phyloP scores from a whole-genome alignment of 2,888 invertebrate species.

The Aplocera efformata region DNA sequence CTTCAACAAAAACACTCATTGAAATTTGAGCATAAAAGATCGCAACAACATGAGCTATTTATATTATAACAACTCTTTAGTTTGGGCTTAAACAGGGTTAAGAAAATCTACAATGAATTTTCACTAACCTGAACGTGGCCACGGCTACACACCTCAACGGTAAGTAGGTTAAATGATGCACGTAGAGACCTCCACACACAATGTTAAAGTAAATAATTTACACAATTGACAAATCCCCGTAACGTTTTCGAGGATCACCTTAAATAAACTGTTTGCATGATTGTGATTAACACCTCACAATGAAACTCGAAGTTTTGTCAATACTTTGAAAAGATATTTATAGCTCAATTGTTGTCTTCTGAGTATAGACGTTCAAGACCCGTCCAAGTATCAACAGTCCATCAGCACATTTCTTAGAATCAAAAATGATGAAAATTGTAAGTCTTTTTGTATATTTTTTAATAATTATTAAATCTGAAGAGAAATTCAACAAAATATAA shows the following conservation, averaged over 20 bases:
- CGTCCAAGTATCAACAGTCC: slow-evolving; percentile 50
- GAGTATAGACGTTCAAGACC: slow-evolving; percentile 63
- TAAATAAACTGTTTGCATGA: slow-evolving; percentile 74
- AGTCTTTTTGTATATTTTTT: slow-evolving; percentile 36
- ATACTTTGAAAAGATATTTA: slow-evolving; percentile 68
- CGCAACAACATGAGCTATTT: too few species aligned
- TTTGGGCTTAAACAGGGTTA: too few species aligned
- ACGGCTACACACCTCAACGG: background rate
- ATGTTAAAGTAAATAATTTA: slow-evolving; percentile 58
- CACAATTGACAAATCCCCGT: slow-evolving; percentile 71
- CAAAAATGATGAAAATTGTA: slow-evolving; percentile 72
- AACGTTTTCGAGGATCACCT: slow-evolving; percentile 70
- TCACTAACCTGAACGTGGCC: background rate
- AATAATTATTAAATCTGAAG: background rate
- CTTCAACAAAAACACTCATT: too few species aligned
- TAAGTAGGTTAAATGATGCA: slow-evolving; percentile 52
- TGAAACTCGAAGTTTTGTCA: slow-evolving; percentile 72
- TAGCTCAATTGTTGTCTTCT: slow-evolving; percentile 50
- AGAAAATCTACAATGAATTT: too few species aligned
- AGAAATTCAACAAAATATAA: background rate
- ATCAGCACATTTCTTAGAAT: slow-evolving; percentile 21
- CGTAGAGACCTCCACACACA: slow-evolving; percentile 27
- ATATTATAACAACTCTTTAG: too few species aligned
- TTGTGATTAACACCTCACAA: slow-evolving; percentile 77
- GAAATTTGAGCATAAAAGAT: too few species aligned